Base-by-base conservation (phyloP, 2,113 vertebrate species). In the Salvelinus fontinalis region DNA sequence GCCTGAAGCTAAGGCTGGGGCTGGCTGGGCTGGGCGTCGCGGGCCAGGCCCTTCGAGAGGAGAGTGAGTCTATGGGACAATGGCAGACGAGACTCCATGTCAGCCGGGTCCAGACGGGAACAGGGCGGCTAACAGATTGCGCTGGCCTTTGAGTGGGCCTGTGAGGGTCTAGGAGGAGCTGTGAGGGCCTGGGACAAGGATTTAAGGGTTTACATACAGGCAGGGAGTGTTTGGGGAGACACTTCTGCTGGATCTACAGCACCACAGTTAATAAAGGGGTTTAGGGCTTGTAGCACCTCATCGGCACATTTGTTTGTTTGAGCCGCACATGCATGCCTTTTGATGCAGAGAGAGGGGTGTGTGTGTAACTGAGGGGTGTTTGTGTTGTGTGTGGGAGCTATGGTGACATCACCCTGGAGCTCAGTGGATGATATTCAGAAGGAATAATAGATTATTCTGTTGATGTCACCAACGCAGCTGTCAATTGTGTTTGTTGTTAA, bases 1-100 rank as follows among this genome's bases (percentile, higher is more conserved):
- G 96, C 96, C 97, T 96, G 92, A 93, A 97, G 96, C 95, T 93
- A 95, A 54, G 51, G 51, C 51, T 54, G 51, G 51, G 31, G 51
- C 92, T 86, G 90, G 90, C 80, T 92, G 51, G 91, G 93, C 93
- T 87, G 93, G 92, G 92, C 87, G 64, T 84, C 91, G 86, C 31
- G 83, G 86, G 82, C 85, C 81, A 79, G 83, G 95, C 90, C 95
- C 95, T 93, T 89, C 80, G 94, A 97, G 95, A 97, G 95, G 14
- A 34, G 16, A 1, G 18, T 29, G 14, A 20, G 54, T 57, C 92
- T 91, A 79, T 75, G 78, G 93, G 94, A 95, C 92, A 95, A 95
- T 90, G 93, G 94, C 90, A 85, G 88, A 94, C 89, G 90, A 92
- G 94, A 92, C 88, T 22, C 91, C 88, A 93, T 92, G 93, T 93